These are phyloP conservation scores for Xylocopa sonorina DNA, from an alignment of 1,140 invertebrate genomes.

Conservation along the genomic window DNA sequence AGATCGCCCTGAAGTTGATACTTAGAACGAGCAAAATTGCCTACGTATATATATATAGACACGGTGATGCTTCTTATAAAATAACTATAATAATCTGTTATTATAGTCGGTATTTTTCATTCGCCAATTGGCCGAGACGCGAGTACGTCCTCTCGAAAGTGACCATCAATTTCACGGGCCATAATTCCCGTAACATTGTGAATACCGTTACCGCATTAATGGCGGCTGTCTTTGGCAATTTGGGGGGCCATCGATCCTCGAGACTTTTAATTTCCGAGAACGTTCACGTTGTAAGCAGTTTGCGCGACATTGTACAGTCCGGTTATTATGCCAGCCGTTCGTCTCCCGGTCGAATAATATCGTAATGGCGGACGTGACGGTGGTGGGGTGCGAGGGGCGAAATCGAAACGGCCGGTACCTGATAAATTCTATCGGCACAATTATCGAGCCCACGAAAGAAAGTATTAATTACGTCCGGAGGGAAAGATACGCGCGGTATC, in stretches of 20 bases:
- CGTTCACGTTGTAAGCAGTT: neutral
- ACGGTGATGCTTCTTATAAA: too few species aligned
- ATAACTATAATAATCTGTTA: too few species aligned
- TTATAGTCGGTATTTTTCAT: too few species aligned
- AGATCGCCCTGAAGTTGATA: too few species aligned
- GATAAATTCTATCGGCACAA: conserved; percentile 43
- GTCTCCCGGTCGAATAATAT: neutral
- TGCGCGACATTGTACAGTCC: neutral
- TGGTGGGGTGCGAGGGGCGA: neutral
- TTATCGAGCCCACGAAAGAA: conserved; percentile 18
- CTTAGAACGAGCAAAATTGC: too few species aligned
- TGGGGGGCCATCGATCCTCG: neutral
- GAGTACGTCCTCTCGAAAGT: too few species aligned
- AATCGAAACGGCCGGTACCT: neutral
- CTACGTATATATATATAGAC: too few species aligned
- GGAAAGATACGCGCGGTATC: conserved; percentile 6
- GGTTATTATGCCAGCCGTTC: neutral
- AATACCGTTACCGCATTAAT: neutral
- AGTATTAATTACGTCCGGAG: conserved; percentile 37
- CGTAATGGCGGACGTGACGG: neutral
- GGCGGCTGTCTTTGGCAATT: neutral
- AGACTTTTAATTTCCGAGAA: neutral
- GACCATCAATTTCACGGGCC: neutral
- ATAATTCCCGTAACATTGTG: too few species aligned
- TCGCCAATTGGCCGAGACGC: too few species aligned